Conservation (phyloP, 2,797 vertebrate genomes). For the Clarias laeviceps region DNA sequence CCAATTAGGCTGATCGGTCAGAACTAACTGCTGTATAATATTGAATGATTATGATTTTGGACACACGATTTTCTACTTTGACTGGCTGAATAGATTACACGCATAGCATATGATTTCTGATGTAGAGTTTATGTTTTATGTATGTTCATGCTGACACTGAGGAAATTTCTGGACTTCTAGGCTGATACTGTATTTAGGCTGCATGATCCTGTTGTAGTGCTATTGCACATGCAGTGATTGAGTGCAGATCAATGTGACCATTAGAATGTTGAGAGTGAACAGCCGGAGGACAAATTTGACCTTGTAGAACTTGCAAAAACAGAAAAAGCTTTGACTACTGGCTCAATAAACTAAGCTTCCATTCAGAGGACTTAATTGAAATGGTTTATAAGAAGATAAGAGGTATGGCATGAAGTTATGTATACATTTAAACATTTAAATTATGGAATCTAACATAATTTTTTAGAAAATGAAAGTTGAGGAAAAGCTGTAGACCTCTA, state of each 20-base stretch:
- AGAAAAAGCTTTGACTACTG: slow-evolving; percentile 2
- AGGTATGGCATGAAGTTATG: neutral
- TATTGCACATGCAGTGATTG: slow-evolving; percentile 10
- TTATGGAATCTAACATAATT: neutral
- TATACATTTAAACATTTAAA: neutral
- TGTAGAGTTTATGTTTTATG: neutral
- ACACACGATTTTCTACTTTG: neutral
- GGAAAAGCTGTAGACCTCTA: neutral
- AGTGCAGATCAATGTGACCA: slow-evolving; percentile 67
- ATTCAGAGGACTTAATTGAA: neutral
- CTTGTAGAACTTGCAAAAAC: slow-evolving; percentile 57
- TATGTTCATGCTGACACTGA: neutral
- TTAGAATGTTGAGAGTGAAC: slow-evolving; percentile 65
- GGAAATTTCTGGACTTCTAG: neutral
- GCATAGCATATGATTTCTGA: neutral
- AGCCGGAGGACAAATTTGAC: slow-evolving; percentile 69
- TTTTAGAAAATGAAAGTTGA: neutral
- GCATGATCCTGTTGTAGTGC: neutral
- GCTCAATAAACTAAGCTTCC: neutral
- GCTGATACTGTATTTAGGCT: neutral
- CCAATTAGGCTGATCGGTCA: no score
- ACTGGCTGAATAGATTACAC: neutral
- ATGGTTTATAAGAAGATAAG: no score
- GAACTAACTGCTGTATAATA: no score
- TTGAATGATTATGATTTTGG: neutral